Percentiles rank a stretch among this genome's conserved stretches.
Evolutionary conservation across 1,140 invertebrate species (phyloP).

Genomic region (Drosophila grimshawi): DNA sequence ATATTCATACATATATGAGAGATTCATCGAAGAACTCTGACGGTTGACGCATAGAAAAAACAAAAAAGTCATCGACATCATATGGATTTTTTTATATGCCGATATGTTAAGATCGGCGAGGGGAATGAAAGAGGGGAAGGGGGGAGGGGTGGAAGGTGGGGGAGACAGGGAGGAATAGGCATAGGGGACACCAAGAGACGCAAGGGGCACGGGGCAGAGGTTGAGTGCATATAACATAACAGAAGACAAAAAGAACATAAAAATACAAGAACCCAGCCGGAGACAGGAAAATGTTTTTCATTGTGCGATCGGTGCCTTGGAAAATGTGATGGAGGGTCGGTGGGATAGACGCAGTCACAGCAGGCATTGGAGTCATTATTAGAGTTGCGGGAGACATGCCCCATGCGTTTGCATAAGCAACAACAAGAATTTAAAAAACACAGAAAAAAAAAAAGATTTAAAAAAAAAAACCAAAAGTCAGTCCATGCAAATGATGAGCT

Average conservation of each 20-base stretch:
- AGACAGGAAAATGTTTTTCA: constrained; percentile 79
- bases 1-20: constrained; percentile 16
- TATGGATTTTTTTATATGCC: constrained; percentile 65
- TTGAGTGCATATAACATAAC: constrained; percentile 22
- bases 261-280: constrained; percentile 31
- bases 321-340: constrained; percentile 52
- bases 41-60: constrained; percentile 52
- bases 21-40: constrained; percentile 57
- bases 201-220: constrained; percentile 4
- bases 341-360: constrained; percentile 13
- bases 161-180: constrained; percentile 1
- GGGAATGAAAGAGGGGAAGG: constrained; percentile 4
- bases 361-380: constrained; percentile 64
- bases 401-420: constrained; percentile 78
- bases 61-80: constrained; percentile 77
- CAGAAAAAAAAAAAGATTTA: constrained; percentile 31
- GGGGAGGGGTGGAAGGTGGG: constrained; percentile 6
- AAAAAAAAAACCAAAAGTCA: constrained; percentile 37
- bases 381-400: constrained; percentile 80
- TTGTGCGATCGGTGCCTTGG: constrained; percentile 61
- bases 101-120: constrained; percentile 44
- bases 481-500: constrained; percentile 59
- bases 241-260: constrained; percentile 13
- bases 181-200: not conserved
- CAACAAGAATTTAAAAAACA: constrained; percentile 18